Base-by-base conservation (phyloP, 2,113 vertebrate genomes). In the Tenrec ecaudatus region DNA sequence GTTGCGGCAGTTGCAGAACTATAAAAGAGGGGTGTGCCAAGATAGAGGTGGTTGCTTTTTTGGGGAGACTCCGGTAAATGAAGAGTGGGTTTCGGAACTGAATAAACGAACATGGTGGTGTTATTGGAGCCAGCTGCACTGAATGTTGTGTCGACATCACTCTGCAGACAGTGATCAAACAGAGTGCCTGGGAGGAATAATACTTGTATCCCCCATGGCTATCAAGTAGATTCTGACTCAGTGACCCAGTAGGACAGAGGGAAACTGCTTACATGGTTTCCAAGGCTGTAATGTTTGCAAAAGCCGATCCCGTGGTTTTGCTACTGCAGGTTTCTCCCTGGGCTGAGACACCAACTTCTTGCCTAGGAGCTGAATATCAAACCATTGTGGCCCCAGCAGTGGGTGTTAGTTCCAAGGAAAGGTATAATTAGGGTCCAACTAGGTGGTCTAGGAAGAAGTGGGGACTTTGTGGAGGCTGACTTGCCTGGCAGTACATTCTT, bases 81-180 rank as follows among this genome's bases (percentile, higher is more conserved):
- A 91, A 93, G 27, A 88, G 19, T 38, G 23, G 38, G 88, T 95
- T 53, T 88, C 93, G 76, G 40, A 92, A 86, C 25, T 29, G 71
- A 88, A 57, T 66, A 88, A 62, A 83, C 58, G 29, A 82, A 69
- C 0, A 0, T 36, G 19, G 81, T 19, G 29, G 75, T 90, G 82
- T 94, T 83, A 95, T 66, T 64, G 79, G 38, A 83, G 58, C 78
- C 89, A 94, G 76, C 53, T 80, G 9, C 82, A 96, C 43, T 58
- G n/a, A 91, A 86, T 78, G 36, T 73, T 86, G 27, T 40, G 68
- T 23, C 58, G 22, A 91, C 53, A 62, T 82, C 58, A 36, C 20
- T 92, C 73, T 10, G 64, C 53, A 66, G 36, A 9, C 25, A n/a
- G 47, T 62, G 68, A 38, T 71, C 84, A 79, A 91, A 33, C 31